Conservation (phyloP, 2,888 invertebrate species). For the Epistrophe grossulariae region DNA sequence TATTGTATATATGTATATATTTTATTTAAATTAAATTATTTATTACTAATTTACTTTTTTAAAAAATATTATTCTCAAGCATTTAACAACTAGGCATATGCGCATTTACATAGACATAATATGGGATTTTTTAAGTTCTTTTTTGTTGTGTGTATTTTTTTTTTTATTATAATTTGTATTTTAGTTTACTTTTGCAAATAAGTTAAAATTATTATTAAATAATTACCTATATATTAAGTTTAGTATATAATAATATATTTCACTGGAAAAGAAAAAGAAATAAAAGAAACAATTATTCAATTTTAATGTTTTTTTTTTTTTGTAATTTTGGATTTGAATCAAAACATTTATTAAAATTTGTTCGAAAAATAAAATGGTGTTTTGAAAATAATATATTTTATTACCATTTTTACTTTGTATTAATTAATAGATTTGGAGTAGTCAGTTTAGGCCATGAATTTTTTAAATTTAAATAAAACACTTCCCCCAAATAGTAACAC, state of each 20-base stretch:
- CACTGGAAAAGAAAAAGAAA: slow-evolving; percentile 70
- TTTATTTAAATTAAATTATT: slow-evolving; percentile 24
- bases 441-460: no score
- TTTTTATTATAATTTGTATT: slow-evolving; percentile 27
- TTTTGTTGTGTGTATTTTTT: slow-evolving; percentile 15
- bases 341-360: not conserved
- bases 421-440: no score
- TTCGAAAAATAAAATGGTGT: slow-evolving; percentile 14
- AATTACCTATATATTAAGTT: slow-evolving; percentile 67
- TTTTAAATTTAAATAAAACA: no score
- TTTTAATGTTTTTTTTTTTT: slow-evolving; percentile 16
- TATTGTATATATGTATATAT: no score
- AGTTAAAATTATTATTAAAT: slow-evolving; percentile 70
- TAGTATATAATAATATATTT: slow-evolving; percentile 51
- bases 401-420: not conserved
- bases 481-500: no score
- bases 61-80: slow-evolving; percentile 67
- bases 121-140: slow-evolving; percentile 66
- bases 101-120: slow-evolving; percentile 52
- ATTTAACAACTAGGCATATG: slow-evolving; percentile 70
- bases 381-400: slow-evolving; percentile 5
- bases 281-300: slow-evolving; percentile 46
- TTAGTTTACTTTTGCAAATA: slow-evolving; percentile 59
- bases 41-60: slow-evolving; percentile 43
- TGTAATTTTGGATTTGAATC: not conserved